Percentiles rank a stretch among this genome's conserved stretches.
Conservation (phyloP, 37 sponge, comb jelly and placozoan species). For the Axinella damicornis region DNA sequence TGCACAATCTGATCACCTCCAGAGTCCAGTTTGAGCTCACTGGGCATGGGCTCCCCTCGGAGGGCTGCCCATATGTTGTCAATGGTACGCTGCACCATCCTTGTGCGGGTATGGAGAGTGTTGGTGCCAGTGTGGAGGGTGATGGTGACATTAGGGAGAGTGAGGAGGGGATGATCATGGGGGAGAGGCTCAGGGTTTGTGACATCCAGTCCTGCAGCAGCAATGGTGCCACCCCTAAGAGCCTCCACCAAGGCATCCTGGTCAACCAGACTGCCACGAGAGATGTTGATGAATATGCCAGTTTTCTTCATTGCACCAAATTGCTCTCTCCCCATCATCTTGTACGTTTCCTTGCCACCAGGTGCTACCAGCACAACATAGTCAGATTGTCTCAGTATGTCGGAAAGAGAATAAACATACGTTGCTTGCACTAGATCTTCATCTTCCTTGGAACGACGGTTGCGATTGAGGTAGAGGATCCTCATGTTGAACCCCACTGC, state of each 20-base stretch:
- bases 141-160: conserved; percentile 70
- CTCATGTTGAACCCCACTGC: conserved; percentile 86
- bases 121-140: conserved; percentile 92
- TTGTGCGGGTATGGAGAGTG: conserved; percentile 68
- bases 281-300: conserved; percentile 82
- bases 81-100: conserved; percentile 74
- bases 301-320: conserved; percentile 78
- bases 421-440: conserved; percentile 62
- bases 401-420: conserved; percentile 45
- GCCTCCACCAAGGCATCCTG: conserved; percentile 88
- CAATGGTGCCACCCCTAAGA: conserved; percentile 57
- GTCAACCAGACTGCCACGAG: conserved; percentile 84
- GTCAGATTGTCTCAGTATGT: conserved; percentile 71
- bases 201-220: conserved; percentile 90
- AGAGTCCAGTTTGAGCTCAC: conserved; percentile 39
- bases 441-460: conserved; percentile 30
- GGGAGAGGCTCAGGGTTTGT: conserved; percentile 94
- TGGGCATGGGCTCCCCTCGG: conserved; percentile 51
- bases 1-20: too few relatives aligned
- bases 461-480: conserved; percentile 82
- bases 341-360: conserved; percentile 59
- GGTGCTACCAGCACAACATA: conserved; percentile 84
- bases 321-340: conserved; percentile 77
- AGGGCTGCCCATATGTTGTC: conserved; percentile 81
- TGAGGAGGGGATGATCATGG: conserved; percentile 81